These are phyloP conservation scores for Lissonota sp. DNA, from an alignment of 2,888 invertebrate genomes.

Conservation along the genomic window DNA sequence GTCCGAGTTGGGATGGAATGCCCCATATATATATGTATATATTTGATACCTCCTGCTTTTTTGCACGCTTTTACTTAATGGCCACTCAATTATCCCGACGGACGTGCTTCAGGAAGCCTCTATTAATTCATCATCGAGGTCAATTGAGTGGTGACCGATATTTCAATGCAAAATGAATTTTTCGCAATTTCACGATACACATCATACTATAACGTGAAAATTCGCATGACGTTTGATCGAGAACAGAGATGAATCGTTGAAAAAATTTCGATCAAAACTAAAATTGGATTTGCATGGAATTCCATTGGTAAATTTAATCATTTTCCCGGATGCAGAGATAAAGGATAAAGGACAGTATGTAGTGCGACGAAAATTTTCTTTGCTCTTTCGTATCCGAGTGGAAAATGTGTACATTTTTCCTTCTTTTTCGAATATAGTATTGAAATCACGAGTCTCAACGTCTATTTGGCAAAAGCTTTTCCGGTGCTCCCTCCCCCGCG, in stretches of 20 bases:
- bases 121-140: conserved; percentile 64
- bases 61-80: conserved; percentile 55
- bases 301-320: no score
- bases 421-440: neutral
- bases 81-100: conserved; percentile 61
- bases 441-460: conserved; percentile 9
- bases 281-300: no score
- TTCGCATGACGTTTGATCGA: no score
- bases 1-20: neutral
- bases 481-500: conserved; percentile 11
- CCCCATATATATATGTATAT: neutral
- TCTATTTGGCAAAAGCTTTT: conserved; percentile 7
- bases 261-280: no score
- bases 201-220: no score
- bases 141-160: conserved; percentile 49
- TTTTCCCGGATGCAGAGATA: no score
- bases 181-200: neutral
- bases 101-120: conserved; percentile 47
- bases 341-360: no score
- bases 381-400: neutral
- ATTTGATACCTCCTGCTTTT: conserved; percentile 23
- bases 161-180: conserved; percentile 4
- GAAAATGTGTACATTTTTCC: neutral
- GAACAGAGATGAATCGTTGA: no score
- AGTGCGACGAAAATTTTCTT: no score